Percentiles rank a stretch among this genome's conserved stretches.
Conservation (phyloP, 2,113 vertebrate species). For the Capreolus pygargus region DNA sequence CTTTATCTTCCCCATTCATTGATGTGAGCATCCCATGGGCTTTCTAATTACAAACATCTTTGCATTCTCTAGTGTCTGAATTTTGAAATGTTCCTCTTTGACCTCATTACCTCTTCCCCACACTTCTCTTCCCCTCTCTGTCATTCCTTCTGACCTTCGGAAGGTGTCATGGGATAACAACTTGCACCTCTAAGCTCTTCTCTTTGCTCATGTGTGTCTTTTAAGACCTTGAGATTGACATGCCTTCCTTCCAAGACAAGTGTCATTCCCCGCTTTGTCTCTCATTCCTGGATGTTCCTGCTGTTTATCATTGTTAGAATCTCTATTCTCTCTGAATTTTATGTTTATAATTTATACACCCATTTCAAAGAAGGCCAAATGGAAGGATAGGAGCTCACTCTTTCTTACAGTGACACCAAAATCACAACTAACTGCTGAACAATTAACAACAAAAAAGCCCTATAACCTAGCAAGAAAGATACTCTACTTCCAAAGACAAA, state of each 20-base stretch:
- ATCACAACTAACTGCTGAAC: neutral
- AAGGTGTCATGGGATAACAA: neutral
- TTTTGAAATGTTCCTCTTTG: neutral
- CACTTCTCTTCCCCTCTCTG: neutral
- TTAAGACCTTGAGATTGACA: neutral
- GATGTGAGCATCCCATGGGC: neutral
- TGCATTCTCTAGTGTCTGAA: neutral
- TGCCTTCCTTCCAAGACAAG: neutral
- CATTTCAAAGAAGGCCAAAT: neutral
- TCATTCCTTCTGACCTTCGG: neutral
- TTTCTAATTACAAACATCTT: neutral
- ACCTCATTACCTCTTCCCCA: neutral
- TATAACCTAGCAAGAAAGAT: neutral
- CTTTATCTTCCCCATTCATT: neutral
- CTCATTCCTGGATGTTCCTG: neutral
- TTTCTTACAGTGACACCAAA: neutral
- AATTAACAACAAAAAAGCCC: neutral
- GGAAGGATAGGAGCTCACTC: neutral
- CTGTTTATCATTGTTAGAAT: neutral
- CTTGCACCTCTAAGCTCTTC: neutral
- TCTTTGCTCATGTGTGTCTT: neutral
- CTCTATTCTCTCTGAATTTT: neutral
- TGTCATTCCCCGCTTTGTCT: neutral
- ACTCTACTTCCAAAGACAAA: neutral
- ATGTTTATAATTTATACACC: neutral